phyloP scores from a whole-genome alignment of 2,797 vertebrate genomes.

The Limosa lapponica region DNA sequence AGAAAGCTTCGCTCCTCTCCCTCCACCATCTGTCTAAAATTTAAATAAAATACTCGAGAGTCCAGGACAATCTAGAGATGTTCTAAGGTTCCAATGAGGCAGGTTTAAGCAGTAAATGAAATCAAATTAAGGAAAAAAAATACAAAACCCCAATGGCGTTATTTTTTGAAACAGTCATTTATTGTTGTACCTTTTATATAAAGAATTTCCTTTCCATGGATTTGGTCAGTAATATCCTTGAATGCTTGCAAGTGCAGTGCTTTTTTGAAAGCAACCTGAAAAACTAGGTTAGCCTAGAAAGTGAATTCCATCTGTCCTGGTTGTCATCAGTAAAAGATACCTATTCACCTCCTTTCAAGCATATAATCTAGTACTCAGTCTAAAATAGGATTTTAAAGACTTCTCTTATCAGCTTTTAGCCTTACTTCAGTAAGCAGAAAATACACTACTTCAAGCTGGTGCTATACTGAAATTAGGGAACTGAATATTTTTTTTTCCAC shows the following conservation, averaged over 20 bases:
- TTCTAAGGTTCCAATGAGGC: background rate
- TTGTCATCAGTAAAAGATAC: slow-evolving; percentile 32
- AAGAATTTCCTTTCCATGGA: background rate
- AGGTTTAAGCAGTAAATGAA: background rate
- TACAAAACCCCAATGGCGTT: background rate
- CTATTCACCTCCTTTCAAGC: slow-evolving; percentile 47
- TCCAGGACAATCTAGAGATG: background rate
- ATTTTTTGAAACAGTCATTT: background rate
- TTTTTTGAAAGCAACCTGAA: slow-evolving; percentile 44
- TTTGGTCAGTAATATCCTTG: background rate
- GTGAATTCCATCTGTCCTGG: slow-evolving; percentile 54
- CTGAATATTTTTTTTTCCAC: background rate
- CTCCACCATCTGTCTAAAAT: background rate
- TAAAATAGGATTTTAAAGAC: slow-evolving; percentile 51
- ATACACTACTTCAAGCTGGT: background rate
- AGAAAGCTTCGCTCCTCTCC: background rate
- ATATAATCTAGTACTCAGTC: slow-evolving; percentile 49
- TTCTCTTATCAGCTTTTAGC: slow-evolving; percentile 51
- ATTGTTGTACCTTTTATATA: background rate
- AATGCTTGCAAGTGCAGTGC: background rate
- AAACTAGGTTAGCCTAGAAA: slow-evolving; percentile 52
- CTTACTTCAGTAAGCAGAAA: slow-evolving; percentile 43
- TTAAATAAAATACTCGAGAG: background rate
- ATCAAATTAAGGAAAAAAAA: background rate
- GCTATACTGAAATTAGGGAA: slow-evolving; percentile 6